Evolutionary conservation across 92 coral and sea anemone genomes (phyloP).

Genomic region (Porites lobata): DNA sequence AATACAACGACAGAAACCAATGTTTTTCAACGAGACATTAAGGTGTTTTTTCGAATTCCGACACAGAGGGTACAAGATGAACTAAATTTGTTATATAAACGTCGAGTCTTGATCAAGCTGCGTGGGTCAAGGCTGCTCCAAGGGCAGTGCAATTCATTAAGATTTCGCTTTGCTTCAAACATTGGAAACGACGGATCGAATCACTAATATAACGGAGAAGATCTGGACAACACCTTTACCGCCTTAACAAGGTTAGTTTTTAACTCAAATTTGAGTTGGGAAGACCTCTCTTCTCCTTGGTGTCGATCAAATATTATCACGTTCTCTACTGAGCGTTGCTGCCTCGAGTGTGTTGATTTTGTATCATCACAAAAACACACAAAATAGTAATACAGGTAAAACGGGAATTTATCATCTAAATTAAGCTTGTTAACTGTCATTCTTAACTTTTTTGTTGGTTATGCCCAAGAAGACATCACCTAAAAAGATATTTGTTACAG

Average conservation of each 20-base stretch:
- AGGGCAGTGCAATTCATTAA: background rate
- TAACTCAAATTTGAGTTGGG: background rate
- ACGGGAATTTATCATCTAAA: slow-evolving; percentile 8
- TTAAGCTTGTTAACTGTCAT: background rate
- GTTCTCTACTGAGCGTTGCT: background rate
- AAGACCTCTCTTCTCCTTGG: background rate
- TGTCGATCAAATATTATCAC: background rate
- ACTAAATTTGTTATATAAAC: background rate
- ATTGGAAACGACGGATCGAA: background rate
- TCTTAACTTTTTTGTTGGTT: too few relatives aligned
- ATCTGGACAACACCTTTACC: background rate
- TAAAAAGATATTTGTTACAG: slow-evolving; percentile 19
- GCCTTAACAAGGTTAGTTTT: slow-evolving; percentile 19
- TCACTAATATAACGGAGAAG: background rate
- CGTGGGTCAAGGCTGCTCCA: slow-evolving; percentile 6
- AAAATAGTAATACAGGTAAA: background rate
- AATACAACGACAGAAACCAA: background rate
- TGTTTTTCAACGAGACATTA: background rate
- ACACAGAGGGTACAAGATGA: slow-evolving; percentile 10
- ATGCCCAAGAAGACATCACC: background rate
- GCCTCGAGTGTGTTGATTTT: slow-evolving; percentile 3
- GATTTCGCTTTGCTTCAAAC: background rate
- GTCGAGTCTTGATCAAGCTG: slow-evolving; percentile 25
- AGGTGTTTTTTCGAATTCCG: background rate
- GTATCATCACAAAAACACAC: slow-evolving; percentile 12